Conservation (phyloP, 37 sponge, comb jelly and placozoan species). For the Amphimedon queenslandica region DNA sequence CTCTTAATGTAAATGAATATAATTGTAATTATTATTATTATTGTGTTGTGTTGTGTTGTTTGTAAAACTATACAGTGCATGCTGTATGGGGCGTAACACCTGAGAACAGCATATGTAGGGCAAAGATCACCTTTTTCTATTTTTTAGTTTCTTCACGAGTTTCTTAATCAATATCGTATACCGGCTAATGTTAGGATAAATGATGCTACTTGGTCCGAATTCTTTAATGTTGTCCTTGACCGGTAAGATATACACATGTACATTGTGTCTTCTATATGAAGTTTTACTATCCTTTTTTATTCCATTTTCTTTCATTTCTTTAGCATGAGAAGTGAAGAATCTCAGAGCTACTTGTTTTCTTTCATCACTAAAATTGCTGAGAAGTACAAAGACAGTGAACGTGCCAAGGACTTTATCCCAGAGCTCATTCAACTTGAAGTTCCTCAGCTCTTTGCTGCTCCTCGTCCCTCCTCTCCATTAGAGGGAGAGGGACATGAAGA, state of each 20-base stretch:
- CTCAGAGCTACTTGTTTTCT: conserved; percentile 25
- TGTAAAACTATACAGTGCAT: no score
- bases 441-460: conserved; percentile 27
- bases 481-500: not conserved
- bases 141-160: conserved; percentile 36
- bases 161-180: conserved; percentile 23
- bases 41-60: not conserved
- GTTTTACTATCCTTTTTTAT: no score
- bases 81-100: no score
- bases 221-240: conserved; percentile 29
- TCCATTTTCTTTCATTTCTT: not conserved
- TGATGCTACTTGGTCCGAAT: conserved; percentile 39
- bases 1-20: not conserved
- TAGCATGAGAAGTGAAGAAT: not conserved
- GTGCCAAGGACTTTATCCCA: conserved; percentile 22
- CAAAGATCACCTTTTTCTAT: no score
- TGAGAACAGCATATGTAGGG: no score
- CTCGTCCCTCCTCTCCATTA: not conserved
- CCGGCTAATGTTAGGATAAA: conserved; percentile 14
- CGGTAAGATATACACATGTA: conserved; percentile 6
- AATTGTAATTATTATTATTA: not conserved
- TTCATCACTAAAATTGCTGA: conserved; percentile 24
- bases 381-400: conserved; percentile 10
- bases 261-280: not conserved
- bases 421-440: conserved; percentile 50